Base-by-base conservation (phyloP, 2,888 invertebrate genomes). In the Zygaena filipendulae region DNA sequence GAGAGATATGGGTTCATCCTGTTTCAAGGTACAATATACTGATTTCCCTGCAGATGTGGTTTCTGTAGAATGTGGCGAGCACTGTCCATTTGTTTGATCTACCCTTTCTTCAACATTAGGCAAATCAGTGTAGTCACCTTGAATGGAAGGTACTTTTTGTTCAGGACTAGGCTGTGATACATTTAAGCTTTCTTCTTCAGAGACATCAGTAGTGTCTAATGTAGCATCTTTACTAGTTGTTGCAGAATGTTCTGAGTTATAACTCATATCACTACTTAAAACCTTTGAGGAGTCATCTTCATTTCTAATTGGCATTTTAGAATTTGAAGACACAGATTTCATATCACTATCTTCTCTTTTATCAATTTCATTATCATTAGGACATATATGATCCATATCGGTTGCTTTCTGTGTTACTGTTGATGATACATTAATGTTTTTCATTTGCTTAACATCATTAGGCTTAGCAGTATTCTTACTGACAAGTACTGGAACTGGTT, bases 401-500 rank as follows among this genome's bases (percentile, higher is more conserved):
- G 16, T 16, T 16, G 4, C 16, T 6, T 4, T 4, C 4, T 4
- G 5, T 6, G 16, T 4, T 16, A 16, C 16, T 35, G 46, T 45
- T 28, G 54, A 40, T 32, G 49, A 42, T 35, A 68, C 68, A 51
- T 46, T 60, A 26, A 36, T 44, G 45, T 38, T 53, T 59, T 64
- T 67, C 27, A 42, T 33, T 45, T 45, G 52, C 49, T 62, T 70
- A 31, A 62, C 36, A 55, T 49, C 67, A 39, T 58, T 72, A 6
- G 60, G 45, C 42, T 75, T 75, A 2, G 56, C 49, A 39, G 67
- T 48, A 52, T 63, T 74, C 52, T 74, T 79, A 55, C 64, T 79
- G 39, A 79, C 61, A 46, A 70, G 71, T 41, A 79, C 62, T 50
- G 79, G 77, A 54, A 77, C 72, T 43, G 79, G 79, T 62, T 61